phyloP scores from a whole-genome alignment of 2,113 vertebrate genomes.

The Mustela nigripes region DNA sequence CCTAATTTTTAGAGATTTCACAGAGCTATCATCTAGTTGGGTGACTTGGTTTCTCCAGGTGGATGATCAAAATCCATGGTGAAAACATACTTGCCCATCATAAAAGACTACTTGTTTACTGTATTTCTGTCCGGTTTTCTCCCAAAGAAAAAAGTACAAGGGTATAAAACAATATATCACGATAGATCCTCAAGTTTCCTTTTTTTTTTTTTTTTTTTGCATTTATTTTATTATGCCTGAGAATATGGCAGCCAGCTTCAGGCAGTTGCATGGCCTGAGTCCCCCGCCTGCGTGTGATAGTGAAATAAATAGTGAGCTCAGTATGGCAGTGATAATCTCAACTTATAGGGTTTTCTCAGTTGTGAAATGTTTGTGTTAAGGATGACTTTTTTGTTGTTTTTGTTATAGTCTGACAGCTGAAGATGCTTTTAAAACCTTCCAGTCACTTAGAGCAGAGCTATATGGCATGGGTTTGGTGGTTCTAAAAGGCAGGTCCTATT shows the following conservation, averaged over 20 bases:
- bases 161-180: conserved; percentile 43
- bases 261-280: conserved; percentile 79
- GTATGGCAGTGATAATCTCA: conserved; percentile 86
- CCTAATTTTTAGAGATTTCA: conserved; percentile 61
- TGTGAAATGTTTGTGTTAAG: conserved; percentile 90
- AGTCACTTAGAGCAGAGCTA: conserved; percentile 88
- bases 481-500: conserved; percentile 89
- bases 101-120: conserved; percentile 59
- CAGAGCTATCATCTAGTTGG: conserved; percentile 1
- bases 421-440: conserved; percentile 90
- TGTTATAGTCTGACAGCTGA: conserved; percentile 89
- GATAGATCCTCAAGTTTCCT: conserved; percentile 65
- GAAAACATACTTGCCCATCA: conserved; percentile 24
- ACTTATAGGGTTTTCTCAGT: conserved; percentile 85
- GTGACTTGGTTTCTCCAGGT: conserved; percentile 38
- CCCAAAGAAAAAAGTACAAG: background rate
- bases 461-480: conserved; percentile 81
- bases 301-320: conserved; percentile 87
- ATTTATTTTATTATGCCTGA: conserved; percentile 83
- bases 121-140: background rate
- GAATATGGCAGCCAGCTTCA: conserved; percentile 84
- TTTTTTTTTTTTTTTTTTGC: conserved; percentile 70
- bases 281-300: conserved; percentile 83
- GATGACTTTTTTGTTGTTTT: conserved; percentile 88
- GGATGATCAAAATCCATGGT: conserved; percentile 13